Base-by-base conservation (phyloP, 1,140 invertebrate genomes). In the Campoletis sonorensis region DNA sequence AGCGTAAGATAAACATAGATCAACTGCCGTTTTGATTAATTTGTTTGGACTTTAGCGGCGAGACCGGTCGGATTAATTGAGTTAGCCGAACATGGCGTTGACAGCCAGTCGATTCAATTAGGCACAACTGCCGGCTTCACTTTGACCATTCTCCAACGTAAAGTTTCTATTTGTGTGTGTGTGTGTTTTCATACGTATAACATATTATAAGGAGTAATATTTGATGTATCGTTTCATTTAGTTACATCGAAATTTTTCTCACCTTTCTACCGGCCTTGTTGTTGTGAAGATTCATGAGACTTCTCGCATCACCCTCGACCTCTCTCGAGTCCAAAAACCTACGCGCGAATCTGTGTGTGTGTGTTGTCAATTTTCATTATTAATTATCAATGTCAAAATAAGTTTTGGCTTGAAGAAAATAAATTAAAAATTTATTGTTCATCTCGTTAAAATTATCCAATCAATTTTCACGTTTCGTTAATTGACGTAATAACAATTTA, bases 271-370 rank as follows among this genome's bases (percentile, higher is more conserved):
- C 98, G 30, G 97, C 97, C 87, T 96, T 95, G 93, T 99, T 99
- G 91, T 99, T 99, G 91, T 99, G 98, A 40, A 99, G 93, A 92
- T 99, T 99, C 97, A 99, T 99, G 82, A 98, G 92, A 75, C 96
- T 96, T 45, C 98, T 93, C 4, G 96, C 96, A 89, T 98, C 96
- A 0, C 94, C 94, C 88, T 97, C 96, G 78, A 97, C 92, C 88
- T 98, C 95, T 76, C 97, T 92, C 67, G 96, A 95, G 91, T 98
- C 97, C 83, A 98, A 93, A 92, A 98, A 98, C 86, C 95, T 94
- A 68, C 96, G 92, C 27, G 96, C 95, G 89, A 97, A 95, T 83
- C 91, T 92, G 85, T 18, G 81, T 85, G 85, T 18, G 81, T 85
- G 87, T 86, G 86, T 86, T 11, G 68, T 84, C 61, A 82, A 75